These are phyloP conservation scores for Samia ricini DNA, from an alignment of 1,140 invertebrate genomes.

Conservation along the genomic window DNA sequence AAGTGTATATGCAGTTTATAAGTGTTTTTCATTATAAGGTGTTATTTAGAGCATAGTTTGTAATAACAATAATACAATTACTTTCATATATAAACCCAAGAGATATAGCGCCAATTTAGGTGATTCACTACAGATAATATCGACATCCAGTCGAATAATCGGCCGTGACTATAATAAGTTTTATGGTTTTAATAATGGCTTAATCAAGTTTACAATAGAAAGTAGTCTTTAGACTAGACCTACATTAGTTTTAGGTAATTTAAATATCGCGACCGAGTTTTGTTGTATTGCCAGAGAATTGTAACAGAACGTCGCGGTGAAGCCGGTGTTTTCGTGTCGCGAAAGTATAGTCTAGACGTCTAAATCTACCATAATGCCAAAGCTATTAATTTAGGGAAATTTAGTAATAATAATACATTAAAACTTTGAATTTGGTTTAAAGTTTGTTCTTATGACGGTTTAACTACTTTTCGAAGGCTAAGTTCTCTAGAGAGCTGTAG, in stretches of 20 bases:
- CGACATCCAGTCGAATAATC: conserved; percentile 37
- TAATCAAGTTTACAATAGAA: conserved; percentile 62
- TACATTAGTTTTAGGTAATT: conserved; percentile 10
- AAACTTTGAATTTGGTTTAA: background rate
- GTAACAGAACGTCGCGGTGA: background rate
- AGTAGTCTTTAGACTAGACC: conserved; percentile 38
- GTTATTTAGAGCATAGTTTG: background rate
- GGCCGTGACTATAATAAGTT: conserved; percentile 51
- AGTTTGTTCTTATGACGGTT: background rate
- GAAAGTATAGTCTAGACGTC: background rate
- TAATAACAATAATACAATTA: conserved; percentile 49
- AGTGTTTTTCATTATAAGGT: background rate
- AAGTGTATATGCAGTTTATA: too few species aligned
- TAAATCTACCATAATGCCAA: background rate
- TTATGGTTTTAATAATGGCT: conserved; percentile 54
- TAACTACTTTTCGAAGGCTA: too few species aligned
- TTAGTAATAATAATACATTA: background rate
- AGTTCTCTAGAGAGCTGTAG: too few species aligned
- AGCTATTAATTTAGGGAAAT: background rate
- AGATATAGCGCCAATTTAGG: conserved; percentile 43
- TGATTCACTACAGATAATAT: conserved; percentile 54
- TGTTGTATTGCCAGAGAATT: background rate
- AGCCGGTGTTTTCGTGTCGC: background rate
- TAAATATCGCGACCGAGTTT: conserved; percentile 4
- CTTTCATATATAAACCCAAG: conserved; percentile 59